Evolutionary conservation across 2,888 invertebrate genomes (phyloP), one percentile per base, ranked within the genome.

Genomic region (Trimorus sp.): DNA sequence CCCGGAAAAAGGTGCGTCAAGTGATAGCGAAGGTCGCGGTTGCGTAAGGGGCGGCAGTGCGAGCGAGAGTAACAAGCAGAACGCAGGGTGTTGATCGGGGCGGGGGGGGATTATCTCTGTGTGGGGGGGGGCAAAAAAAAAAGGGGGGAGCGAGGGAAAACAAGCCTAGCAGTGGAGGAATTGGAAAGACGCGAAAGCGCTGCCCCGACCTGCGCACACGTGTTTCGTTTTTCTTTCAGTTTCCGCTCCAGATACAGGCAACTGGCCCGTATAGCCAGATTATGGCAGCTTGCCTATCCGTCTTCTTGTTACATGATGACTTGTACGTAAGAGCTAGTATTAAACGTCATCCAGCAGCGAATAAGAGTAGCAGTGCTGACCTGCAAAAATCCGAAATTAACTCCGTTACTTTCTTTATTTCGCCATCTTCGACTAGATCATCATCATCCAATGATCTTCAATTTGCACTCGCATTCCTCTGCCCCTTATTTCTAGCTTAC

Each of bases 201-300:
- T 54, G 36, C 49, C 56, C 16, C 53, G 75, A 60, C 48, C 68
- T 56, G 63, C 68, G 66, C 74, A 26, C 73, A 62, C 73, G 82
- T 83, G 75, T 88, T 88, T 89, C 85, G 88, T 90, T 90, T 90
- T 90, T 89, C 89, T 89, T 66, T 86, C 84, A 85, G 87, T 89
- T 90, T 90, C 90, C 90, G 90, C 89, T 90, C 90, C 88, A 90
- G 90, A 89, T 90, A 89, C 88, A 88, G 87, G 75, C 89, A 87
- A 88, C 87, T 89, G 88, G 89, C 87, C 89, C 87, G 87, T 87
- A 83, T 84, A 77, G 69, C 48, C 84, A 86, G 85, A 85, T 87
- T 86, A 87, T 85, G 87, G 86, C 81, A 85, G 66, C 78, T 74
- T 59, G 82, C 84, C 84, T 86, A 79, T 77, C 76, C 85, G 80